Base-by-base conservation (phyloP, 2,113 vertebrate species). In the Tenebrosternarchus preto region DNA sequence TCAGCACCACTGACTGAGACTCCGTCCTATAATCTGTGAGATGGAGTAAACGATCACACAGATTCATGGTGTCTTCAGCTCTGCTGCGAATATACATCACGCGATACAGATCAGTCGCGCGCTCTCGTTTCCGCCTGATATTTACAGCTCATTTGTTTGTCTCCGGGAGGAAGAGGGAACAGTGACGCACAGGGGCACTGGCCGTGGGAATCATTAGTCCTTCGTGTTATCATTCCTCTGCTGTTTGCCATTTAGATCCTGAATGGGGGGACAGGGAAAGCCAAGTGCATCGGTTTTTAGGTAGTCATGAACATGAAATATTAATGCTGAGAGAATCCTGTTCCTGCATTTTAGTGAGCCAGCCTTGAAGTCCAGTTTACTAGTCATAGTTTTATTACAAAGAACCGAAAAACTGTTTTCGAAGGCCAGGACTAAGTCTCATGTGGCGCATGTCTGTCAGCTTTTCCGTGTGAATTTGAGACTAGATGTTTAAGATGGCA, bases 371-470 rank as follows among this genome's bases (percentile, higher is more conserved):
- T 77, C 78, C 87, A 27, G 87, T 89, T 85, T 85, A 83, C 84
- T 88, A 89, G 89, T 89, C 72, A 77, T 82, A 74, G 57, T 60
- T 83, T 83, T 80, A 77, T 87, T 82, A 64, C 80, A 82, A 86
- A 82, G 70, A 89, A 86, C 76, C 79, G n/a, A 25, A 73, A 81
- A 84, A 73, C 27, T 76, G 77, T 85, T 53, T 84, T 78, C 24
- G 19, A 69, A 82, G 83, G 84, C 84, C 77, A 84, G 29, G 29
- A 29, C 27, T 56, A 24, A 36, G 22, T 17, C 43, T 50, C 43
- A 50, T 12, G 12, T 50, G 43, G 43, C 15, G 43, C 43, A 50
- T 3, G 16, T 6, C 22, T 46, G 19, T 66, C 4, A 2, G 63
- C 19, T 53, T 50, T 43, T 50, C 8, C 43, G 4, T 61, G 78